A percentile compares a stretch with the other conserved stretches of the same genome.
Conservation (phyloP, 2,113 vertebrate genomes). For the Forbesichthys agassizii region DNA sequence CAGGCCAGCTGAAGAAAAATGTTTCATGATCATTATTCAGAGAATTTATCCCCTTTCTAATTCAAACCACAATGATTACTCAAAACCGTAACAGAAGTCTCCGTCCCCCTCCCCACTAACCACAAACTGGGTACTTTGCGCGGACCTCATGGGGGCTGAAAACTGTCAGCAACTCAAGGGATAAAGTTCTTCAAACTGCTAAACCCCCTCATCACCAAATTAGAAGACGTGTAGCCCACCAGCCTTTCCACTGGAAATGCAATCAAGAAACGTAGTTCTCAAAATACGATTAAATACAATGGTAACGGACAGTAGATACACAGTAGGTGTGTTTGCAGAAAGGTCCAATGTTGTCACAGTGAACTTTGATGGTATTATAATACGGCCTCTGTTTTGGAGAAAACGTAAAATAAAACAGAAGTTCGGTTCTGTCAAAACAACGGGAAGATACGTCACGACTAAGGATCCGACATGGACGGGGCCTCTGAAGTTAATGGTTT, state of each 20-base stretch:
- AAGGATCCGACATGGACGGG: slow-evolving; percentile 44
- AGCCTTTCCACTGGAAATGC: slow-evolving; percentile 33
- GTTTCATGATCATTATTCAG: slow-evolving; percentile 73
- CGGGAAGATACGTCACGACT: slow-evolving; percentile 39
- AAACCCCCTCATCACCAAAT: slow-evolving; percentile 70
- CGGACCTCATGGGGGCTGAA: slow-evolving; percentile 39
- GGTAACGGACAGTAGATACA: background rate
- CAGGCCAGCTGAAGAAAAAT: slow-evolving; percentile 63
- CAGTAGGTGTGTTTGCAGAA: background rate
- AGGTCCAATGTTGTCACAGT: slow-evolving; percentile 9
- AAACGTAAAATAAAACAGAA: background rate
- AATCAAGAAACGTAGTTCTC: slow-evolving; percentile 26
- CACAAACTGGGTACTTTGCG: slow-evolving; percentile 42
- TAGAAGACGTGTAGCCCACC: slow-evolving; percentile 53
- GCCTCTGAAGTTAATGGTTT: slow-evolving; percentile 70
- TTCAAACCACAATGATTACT: slow-evolving; percentile 66
- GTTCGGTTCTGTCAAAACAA: slow-evolving; percentile 42
- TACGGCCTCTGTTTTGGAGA: background rate
- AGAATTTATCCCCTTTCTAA: slow-evolving; percentile 68
- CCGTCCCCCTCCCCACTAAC: slow-evolving; percentile 31
- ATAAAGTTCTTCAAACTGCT: slow-evolving; percentile 61
- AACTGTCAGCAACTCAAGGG: slow-evolving; percentile 65
- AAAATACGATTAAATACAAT: slow-evolving; percentile 38
- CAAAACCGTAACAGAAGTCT: slow-evolving; percentile 60
- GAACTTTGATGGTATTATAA: background rate